Conservation (phyloP, 2,797 vertebrate species). For the Kryptolebias ocellatus region DNA sequence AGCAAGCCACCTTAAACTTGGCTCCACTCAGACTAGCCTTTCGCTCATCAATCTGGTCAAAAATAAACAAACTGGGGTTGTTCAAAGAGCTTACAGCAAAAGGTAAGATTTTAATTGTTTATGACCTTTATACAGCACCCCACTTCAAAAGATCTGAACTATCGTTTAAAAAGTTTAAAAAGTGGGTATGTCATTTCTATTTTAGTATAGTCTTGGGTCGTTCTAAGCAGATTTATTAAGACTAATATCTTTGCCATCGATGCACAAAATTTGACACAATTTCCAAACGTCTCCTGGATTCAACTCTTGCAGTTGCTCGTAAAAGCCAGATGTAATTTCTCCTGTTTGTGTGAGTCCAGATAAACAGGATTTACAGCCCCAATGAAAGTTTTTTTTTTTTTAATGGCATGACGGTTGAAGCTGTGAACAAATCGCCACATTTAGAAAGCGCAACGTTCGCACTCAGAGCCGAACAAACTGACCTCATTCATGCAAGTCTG, state of each 20-base stretch:
- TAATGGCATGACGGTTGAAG: slow-evolving; percentile 40
- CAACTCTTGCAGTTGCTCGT: neutral
- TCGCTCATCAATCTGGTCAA: no score
- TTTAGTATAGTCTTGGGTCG: no score
- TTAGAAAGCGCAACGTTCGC: slow-evolving; percentile 69
- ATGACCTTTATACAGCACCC: no score
- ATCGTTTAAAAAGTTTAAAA: no score
- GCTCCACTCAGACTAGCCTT: no score
- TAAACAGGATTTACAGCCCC: slow-evolving; percentile 31
- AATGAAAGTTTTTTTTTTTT: slow-evolving; percentile 25
- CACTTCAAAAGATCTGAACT: no score
- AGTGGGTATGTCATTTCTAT: no score
- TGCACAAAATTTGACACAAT: slow-evolving; percentile 4
- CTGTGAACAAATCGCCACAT: slow-evolving; percentile 56
- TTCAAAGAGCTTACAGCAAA: no score
- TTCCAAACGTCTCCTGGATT: slow-evolving; percentile 12
- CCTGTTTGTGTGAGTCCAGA: slow-evolving; percentile 18
- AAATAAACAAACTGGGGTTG: no score
- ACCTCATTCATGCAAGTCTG: slow-evolving; percentile 62
- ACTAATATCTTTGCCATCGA: neutral
- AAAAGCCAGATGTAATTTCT: slow-evolving; percentile 12
- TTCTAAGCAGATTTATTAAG: no score
- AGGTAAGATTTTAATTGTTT: no score
- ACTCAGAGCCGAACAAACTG: slow-evolving; percentile 52
- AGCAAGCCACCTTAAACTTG: no score